Base-by-base conservation (phyloP, 1,140 invertebrate species). In the Drosophila rufa region DNA sequence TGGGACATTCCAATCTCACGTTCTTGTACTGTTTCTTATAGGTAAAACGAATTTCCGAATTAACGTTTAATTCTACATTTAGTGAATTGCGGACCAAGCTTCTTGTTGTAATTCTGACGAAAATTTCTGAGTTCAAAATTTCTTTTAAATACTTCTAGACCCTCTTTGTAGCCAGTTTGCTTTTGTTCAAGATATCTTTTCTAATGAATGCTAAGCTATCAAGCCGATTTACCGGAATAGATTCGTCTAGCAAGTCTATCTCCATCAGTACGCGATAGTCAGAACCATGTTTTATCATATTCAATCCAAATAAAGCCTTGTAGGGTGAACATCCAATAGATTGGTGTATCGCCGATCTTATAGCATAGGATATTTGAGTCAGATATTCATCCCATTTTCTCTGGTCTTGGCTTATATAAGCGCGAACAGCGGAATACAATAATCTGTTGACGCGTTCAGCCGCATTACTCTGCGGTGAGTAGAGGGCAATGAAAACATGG, bases 331-430 rank as follows among this genome's bases (percentile, higher is more conserved):
- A 46, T 14, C 53, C 45, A 8, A 59, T 22, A 55, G n/a, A n/a
- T n/a, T n/a, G n/a, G n/a, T n/a, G n/a, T n/a, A n/a, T n/a, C n/a
- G n/a, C n/a, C n/a, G n/a, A n/a, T 56, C 70, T 2, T 12, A 79
- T 33, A 4, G 71, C 55, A 22, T 50, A 69, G 5, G 65, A 43
- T 14, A 75, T 75, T 4, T 36, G 40, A 8, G 22, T 22, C 5
- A 75, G n/a, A 55, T 79, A 19, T 12, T 19, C 5, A 40, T 79
- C 59, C 77, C 77, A 70, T 9, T 55, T 27, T 19, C 43, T 68
- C 14, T 79, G 76, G 7, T 79, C 62, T 8, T 61, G 38, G 19
- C 71, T 55, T 0, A 71, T n/a, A 48, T 75, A 77, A 1, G 66
- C 36, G 11, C 68, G 43, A 55, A 83, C 69, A 17, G 68, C 66